Evolutionary conservation across 92 coral and sea anemone genomes (phyloP).

Genomic region (Galaxea fascicularis): DNA sequence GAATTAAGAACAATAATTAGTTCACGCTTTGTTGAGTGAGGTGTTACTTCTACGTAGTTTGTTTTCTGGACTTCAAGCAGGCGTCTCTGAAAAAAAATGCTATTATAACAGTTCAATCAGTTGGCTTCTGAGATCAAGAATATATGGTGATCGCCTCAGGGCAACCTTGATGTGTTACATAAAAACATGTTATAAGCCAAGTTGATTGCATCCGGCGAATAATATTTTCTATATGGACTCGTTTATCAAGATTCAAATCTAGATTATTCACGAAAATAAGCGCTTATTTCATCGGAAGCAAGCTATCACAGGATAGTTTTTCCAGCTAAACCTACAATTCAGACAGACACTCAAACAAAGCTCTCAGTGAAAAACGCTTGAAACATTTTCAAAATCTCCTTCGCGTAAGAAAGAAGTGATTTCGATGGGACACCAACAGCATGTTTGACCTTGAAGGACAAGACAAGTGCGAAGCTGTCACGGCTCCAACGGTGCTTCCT

Average conservation of each 20-base stretch:
- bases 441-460: conserved; percentile 20
- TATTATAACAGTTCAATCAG: too few species aligned
- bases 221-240: background rate
- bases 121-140: background rate
- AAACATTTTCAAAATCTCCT: background rate
- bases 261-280: conserved; percentile 4
- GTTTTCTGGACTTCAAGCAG: too few species aligned
- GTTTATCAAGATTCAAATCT: background rate
- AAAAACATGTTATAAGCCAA: background rate
- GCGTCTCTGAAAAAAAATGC: too few species aligned
- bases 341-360: background rate
- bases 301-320: background rate
- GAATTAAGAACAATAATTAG: too few species aligned
- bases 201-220: conserved; percentile 18
- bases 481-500: conserved; percentile 12
- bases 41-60: too few species aligned
- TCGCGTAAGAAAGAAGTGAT: background rate
- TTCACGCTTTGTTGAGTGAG: too few species aligned
- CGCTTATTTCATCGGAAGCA: conserved; percentile 6
- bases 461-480: conserved; percentile 9
- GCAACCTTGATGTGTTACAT: background rate
- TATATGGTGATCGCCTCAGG: background rate
- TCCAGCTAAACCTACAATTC: background rate
- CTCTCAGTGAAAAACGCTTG: background rate
- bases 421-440: background rate